Conservation (phyloP, 2,888 invertebrate species). For the Rosalia funebris region DNA sequence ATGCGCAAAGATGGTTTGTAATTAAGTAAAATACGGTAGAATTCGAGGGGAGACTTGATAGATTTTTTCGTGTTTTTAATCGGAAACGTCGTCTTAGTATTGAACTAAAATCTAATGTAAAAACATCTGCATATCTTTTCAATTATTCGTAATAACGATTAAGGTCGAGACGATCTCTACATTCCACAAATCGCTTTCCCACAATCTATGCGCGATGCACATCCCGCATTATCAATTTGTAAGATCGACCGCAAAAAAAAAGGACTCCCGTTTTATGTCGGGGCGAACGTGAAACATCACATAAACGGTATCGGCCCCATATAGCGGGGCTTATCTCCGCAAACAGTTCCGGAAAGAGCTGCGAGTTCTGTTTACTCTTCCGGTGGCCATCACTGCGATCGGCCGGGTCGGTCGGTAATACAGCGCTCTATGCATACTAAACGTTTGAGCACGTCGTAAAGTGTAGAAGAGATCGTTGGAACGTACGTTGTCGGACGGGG, state of each 20-base stretch:
- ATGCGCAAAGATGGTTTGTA: too few relatives aligned
- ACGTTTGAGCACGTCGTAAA: constrained; percentile 1
- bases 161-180: too few relatives aligned
- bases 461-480: not conserved
- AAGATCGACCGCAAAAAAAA: constrained; percentile 7
- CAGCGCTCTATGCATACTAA: constrained; percentile 21
- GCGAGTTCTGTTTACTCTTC: constrained; percentile 18
- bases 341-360: constrained; percentile 20
- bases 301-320: constrained; percentile 16
- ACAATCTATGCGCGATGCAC: too few relatives aligned
- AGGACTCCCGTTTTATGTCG: not conserved
- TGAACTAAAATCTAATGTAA: too few relatives aligned
- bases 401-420: constrained; percentile 1
- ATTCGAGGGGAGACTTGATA: too few relatives aligned
- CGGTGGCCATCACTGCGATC: constrained; percentile 14
- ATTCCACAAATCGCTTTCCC: too few relatives aligned
- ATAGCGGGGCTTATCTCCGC: constrained; percentile 10
- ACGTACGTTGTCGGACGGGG: constrained; percentile 12
- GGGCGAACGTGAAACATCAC: not conserved
- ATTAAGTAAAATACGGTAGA: too few relatives aligned
- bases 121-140: too few relatives aligned
- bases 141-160: too few relatives aligned
- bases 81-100: too few relatives aligned
- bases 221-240: constrained; percentile 10
- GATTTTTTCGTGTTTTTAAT: too few relatives aligned